These are phyloP conservation scores for Trissonchulus latispiculum DNA, from an alignment of 2,888 invertebrate genomes.

Conservation along the genomic window DNA sequence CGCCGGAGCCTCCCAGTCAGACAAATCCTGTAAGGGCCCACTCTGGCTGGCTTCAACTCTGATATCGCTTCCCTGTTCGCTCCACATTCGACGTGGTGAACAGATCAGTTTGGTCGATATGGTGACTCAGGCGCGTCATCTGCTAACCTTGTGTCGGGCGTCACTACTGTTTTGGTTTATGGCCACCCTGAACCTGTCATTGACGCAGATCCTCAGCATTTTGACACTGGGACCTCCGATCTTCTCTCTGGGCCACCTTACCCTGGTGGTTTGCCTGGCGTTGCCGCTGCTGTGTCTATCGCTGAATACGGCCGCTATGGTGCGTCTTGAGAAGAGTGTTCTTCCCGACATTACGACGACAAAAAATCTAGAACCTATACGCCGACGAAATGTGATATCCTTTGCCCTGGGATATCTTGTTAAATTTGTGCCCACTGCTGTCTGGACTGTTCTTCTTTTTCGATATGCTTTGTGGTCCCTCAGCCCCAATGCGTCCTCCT, in stretches of 20 bases:
- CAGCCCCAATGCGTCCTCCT: not conserved
- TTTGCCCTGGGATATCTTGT: constrained; percentile 4
- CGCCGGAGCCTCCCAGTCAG: not conserved
- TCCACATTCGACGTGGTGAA: constrained; percentile 3
- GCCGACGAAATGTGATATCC: not conserved
- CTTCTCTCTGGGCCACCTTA: constrained; percentile 34
- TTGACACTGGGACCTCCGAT: constrained; percentile 4
- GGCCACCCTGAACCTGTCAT: constrained; percentile 8
- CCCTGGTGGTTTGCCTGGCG: constrained; percentile 64
- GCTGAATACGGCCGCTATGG: constrained; percentile 67
- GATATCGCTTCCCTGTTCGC: constrained; percentile 27
- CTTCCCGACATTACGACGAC: constrained; percentile 76
- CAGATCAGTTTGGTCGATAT: constrained; percentile 25
- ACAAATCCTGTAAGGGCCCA: not conserved
- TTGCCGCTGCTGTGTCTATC: constrained; percentile 66
- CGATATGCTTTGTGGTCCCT: not conserved
- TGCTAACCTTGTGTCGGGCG: constrained; percentile 22
- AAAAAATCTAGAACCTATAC: constrained; percentile 61
- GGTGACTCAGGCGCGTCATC: constrained; percentile 28
- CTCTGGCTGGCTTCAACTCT: constrained; percentile 25
- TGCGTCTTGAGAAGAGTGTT: constrained; percentile 57
- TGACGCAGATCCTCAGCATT: constrained; percentile 7
- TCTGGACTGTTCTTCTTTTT: constrained; percentile 12
- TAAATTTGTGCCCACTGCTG: constrained; percentile 20
- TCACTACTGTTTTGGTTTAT: constrained; percentile 25